Evolutionary conservation across 2,113 vertebrate genomes (phyloP).

Genomic region (Calyptomena viridis): DNA sequence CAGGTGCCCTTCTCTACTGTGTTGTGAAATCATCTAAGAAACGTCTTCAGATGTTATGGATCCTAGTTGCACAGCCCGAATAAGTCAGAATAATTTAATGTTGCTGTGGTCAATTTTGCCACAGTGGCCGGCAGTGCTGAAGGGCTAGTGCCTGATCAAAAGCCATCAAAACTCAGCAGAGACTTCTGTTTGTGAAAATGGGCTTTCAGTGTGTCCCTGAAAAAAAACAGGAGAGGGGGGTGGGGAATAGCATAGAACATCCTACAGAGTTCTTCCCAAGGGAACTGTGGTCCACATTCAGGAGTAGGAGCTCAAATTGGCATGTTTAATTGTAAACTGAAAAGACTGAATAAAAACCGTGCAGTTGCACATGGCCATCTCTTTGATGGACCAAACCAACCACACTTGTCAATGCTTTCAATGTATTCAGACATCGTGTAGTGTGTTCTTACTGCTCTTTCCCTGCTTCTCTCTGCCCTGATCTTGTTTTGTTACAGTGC

Average conservation of each 20-base stretch:
- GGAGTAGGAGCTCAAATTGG: background rate
- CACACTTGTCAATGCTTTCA: background rate
- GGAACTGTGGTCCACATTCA: background rate
- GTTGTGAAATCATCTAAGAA: constrained; percentile 21
- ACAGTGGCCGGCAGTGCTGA: constrained; percentile 44
- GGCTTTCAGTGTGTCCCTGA: background rate
- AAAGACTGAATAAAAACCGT: background rate
- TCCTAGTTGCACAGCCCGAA: constrained; percentile 1
- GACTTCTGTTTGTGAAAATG: background rate
- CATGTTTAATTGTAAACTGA: background rate
- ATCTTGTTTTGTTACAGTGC: background rate
- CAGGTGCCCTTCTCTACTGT: constrained; percentile 7
- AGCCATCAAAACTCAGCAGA: constrained; percentile 53
- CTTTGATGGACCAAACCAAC: background rate
- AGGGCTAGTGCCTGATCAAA: constrained; percentile 60
- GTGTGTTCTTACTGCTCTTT: background rate
- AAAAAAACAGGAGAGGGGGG: background rate
- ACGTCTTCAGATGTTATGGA: background rate
- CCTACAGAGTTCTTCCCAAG: constrained; percentile 8
- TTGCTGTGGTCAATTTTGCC: constrained; percentile 49
- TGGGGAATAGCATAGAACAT: background rate
- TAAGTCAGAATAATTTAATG: constrained; percentile 61
- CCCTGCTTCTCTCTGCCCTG: background rate
- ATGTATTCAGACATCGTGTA: background rate
- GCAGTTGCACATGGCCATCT: background rate